Conservation (phyloP, 2,797 vertebrate genomes). For the Pogonophryne albipinna region DNA sequence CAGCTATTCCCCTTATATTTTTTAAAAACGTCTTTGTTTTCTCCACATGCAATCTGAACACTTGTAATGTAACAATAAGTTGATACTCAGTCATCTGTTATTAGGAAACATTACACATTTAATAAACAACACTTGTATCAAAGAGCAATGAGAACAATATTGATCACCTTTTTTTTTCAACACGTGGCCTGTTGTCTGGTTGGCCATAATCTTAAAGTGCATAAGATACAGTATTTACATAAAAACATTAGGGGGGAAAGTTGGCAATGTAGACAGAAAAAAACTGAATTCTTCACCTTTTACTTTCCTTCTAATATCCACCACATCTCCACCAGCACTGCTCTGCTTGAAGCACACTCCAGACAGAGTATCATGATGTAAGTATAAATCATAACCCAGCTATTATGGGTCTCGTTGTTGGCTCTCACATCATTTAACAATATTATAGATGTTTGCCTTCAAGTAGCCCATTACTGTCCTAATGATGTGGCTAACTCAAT, state of each 20-base stretch:
- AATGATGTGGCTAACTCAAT: not conserved
- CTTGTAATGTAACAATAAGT: not conserved
- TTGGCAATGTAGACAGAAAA: not conserved
- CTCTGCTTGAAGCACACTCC: not conserved
- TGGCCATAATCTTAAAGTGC: slow-evolving; percentile 55
- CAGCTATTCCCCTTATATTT: not conserved
- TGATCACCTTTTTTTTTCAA: slow-evolving; percentile 24
- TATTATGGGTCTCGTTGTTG: not conserved
- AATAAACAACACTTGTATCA: slow-evolving; percentile 52
- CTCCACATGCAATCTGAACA: not conserved
- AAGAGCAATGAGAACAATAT: slow-evolving; percentile 23
- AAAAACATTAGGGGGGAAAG: not conserved
- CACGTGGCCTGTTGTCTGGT: not conserved
- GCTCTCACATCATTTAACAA: slow-evolving; percentile 1
- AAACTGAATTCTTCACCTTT: slow-evolving; percentile 16
- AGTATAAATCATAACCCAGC: slow-evolving; percentile 7
- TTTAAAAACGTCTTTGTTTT: accelerated
- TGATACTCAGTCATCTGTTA: not conserved
- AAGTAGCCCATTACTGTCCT: not conserved
- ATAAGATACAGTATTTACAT: slow-evolving; percentile 51
- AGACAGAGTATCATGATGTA: not conserved
- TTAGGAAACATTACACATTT: slow-evolving; percentile 55
- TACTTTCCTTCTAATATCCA: not conserved
- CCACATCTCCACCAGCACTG: not conserved
- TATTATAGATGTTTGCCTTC: not conserved